Evolutionary conservation across 2,888 invertebrate species (phyloP).

Genomic region (Aleiodes alternator): DNA sequence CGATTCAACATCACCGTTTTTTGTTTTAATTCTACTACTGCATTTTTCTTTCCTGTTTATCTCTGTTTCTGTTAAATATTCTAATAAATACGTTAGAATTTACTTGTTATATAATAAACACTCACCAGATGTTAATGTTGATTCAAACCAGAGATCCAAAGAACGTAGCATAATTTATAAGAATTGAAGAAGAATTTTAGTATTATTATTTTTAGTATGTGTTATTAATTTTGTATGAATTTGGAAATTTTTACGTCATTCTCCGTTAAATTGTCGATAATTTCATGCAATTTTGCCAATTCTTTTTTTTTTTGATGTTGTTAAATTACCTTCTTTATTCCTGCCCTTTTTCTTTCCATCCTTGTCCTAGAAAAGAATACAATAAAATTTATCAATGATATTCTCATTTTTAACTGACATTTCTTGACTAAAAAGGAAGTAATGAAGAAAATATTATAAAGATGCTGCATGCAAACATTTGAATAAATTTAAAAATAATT

Average conservation of each 20-base stretch:
- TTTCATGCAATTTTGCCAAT: constrained; percentile 31
- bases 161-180: neutral
- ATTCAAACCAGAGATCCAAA: constrained; percentile 13
- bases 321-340: constrained; percentile 89
- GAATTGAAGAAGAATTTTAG: no score
- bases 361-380: constrained; percentile 83
- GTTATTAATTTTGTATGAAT: neutral
- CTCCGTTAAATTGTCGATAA: neutral
- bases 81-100: no score
- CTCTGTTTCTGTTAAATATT: no score
- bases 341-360: constrained; percentile 90
- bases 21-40: no score
- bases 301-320: neutral
- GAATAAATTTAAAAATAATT: neutral
- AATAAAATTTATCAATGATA: constrained; percentile 49
- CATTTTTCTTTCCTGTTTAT: no score
- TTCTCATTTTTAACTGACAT: constrained; percentile 20
- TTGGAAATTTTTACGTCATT: neutral
- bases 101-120: neutral
- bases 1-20: no score
- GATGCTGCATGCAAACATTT: constrained; percentile 12
- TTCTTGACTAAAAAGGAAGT: constrained; percentile 8
- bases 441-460: neutral
- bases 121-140: constrained; percentile 16
- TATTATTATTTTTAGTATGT: neutral